A percentile compares a stretch with the other conserved stretches of the same genome.
These are phyloP conservation scores for Syndactyla subalaris DNA, from an alignment of 2,797 vertebrate species.

Conservation along the genomic window DNA sequence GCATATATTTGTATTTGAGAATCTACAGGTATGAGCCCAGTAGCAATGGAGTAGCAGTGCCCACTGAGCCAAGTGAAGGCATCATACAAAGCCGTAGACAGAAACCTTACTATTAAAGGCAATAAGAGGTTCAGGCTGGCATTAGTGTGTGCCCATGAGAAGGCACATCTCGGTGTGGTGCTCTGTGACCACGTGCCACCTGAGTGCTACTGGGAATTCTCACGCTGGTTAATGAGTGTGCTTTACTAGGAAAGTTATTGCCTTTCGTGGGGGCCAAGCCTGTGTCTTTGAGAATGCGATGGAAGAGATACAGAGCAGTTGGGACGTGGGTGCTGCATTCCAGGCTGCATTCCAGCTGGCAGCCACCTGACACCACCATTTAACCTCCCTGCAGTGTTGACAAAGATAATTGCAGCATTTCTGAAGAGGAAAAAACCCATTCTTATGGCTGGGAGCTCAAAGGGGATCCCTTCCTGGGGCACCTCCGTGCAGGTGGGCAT, in stretches of 20 bases:
- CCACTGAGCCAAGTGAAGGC: neutral
- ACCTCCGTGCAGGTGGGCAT: neutral
- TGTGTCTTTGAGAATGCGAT: neutral
- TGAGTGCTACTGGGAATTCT: neutral
- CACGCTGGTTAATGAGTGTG: neutral
- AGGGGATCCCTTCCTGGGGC: neutral
- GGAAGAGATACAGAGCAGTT: neutral
- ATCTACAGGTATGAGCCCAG: neutral
- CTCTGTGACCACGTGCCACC: neutral
- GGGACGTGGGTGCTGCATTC: conserved; percentile 16
- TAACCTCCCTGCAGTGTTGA: neutral
- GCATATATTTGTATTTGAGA: neutral
- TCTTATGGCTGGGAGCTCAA: neutral
- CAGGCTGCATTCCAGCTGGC: conserved; percentile 56
- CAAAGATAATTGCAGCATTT: conserved; percentile 5
- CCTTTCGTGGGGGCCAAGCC: neutral
- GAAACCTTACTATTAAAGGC: neutral
- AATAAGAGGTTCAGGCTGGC: neutral
- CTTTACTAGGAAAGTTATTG: neutral
- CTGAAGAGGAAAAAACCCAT: neutral
- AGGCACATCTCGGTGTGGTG: neutral
- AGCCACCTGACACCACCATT: neutral
- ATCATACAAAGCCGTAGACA: neutral
- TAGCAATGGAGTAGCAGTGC: neutral
- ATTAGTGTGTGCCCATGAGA: neutral